Evolutionary conservation across 2,797 vertebrate species (phyloP).

Genomic region (Cryptoblepharus egeriae): DNA sequence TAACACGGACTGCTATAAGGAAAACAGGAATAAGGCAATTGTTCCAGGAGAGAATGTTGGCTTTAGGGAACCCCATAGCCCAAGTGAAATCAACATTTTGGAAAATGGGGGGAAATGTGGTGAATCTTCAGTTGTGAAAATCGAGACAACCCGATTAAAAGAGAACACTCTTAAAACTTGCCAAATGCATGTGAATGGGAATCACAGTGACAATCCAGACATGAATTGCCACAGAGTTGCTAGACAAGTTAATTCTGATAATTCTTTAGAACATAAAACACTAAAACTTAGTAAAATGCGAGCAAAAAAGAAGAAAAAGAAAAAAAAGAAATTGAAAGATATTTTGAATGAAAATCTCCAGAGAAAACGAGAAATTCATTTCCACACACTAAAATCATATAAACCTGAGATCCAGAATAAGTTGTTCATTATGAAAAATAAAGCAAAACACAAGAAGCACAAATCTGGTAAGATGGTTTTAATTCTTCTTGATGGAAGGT

Average conservation of each 20-base stretch:
- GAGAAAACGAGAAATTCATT: constrained; percentile 79
- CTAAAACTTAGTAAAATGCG: constrained; percentile 76
- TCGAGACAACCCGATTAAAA: constrained; percentile 68
- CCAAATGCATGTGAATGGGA: constrained; percentile 76
- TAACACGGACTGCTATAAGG: constrained; percentile 71
- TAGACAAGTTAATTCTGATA: constrained; percentile 72
- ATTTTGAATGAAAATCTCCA: constrained; percentile 78
- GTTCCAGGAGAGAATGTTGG: constrained; percentile 71
- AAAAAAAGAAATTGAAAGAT: constrained; percentile 88
- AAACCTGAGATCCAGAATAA: constrained; percentile 82
- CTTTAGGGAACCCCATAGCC: constrained; percentile 72
- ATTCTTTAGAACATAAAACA: constrained; percentile 73
- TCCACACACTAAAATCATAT: constrained; percentile 77
- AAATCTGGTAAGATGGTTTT: constrained; percentile 85
- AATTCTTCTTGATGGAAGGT: constrained; percentile 33
- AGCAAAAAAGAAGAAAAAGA: constrained; percentile 89
- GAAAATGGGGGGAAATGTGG: constrained; percentile 73
- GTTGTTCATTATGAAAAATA: constrained; percentile 83
- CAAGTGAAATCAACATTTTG: constrained; percentile 70
- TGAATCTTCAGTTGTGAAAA: constrained; percentile 69
- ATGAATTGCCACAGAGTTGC: constrained; percentile 67
- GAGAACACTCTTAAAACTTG: constrained; percentile 77
- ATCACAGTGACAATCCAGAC: constrained; percentile 70
- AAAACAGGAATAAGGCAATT: constrained; percentile 73
- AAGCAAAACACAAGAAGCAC: constrained; percentile 89